These are phyloP conservation scores for Myocastor coypus DNA, from an alignment of 2,113 vertebrate species.

Conservation along the genomic window DNA sequence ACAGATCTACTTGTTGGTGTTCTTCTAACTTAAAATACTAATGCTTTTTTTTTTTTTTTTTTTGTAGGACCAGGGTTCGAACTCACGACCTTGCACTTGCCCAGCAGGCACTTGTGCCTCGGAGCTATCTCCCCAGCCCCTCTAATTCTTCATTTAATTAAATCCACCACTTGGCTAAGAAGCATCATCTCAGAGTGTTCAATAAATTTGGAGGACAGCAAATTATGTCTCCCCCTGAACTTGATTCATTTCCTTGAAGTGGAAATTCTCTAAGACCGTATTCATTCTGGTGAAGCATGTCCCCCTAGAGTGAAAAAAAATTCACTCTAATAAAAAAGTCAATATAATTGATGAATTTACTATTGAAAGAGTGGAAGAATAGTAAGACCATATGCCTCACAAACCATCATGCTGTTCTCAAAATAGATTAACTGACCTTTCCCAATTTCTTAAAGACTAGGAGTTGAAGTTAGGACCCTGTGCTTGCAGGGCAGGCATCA, in stretches of 20 bases:
- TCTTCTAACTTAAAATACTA: constrained; percentile 33
- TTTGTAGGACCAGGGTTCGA: no score
- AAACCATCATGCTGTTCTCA: neutral
- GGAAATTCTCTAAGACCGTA: constrained; percentile 4
- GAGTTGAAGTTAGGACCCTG: no score
- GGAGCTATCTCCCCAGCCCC: no score
- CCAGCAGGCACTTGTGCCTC: no score
- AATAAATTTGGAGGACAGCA: neutral
- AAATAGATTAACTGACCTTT: neutral
- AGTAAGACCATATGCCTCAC: constrained; percentile 4
- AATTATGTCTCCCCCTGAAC: neutral
- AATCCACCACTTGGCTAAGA: neutral
- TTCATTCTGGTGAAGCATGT: neutral
- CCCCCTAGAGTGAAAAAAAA: neutral
- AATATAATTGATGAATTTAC: neutral
- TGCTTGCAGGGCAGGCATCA: no score
- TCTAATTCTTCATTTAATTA: constrained; percentile 52
- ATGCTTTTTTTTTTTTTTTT: constrained; percentile 2
- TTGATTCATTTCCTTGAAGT: constrained; percentile 51
- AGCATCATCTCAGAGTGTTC: constrained; percentile 9
- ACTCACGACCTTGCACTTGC: no score
- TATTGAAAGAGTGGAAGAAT: neutral
- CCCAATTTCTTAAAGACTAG: no score
- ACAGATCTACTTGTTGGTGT: constrained; percentile 5
- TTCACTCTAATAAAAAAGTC: neutral